Evolutionary conservation across 1,140 invertebrate species (phyloP).

Genomic region (Ostrea denselamellosa): DNA sequence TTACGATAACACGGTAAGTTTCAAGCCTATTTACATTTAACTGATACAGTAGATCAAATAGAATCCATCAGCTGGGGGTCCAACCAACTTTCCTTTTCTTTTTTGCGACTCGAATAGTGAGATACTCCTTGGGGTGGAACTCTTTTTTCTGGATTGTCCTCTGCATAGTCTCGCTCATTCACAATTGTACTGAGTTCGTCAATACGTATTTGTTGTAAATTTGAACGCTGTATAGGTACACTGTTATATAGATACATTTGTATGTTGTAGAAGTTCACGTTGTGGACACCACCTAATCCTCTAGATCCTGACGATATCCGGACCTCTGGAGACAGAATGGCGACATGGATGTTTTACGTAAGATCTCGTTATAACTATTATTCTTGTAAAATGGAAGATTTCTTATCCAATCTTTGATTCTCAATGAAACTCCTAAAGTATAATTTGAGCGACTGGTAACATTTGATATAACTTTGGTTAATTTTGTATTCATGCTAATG

Average conservation of each 20-base stretch:
- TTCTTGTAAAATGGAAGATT: not conserved
- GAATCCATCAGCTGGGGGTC: too few species aligned
- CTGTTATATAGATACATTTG: not conserved
- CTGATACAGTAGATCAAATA: too few species aligned
- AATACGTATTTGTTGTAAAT: too few species aligned
- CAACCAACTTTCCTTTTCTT: too few species aligned
- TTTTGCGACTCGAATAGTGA: too few species aligned
- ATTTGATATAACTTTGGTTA: too few species aligned
- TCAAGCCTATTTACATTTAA: not conserved
- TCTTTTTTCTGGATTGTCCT: too few species aligned
- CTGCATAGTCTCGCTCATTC: not conserved
- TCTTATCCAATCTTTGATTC: not conserved
- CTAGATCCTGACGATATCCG: slow-evolving; percentile 37
- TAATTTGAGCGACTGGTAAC: too few species aligned
- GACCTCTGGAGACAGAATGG: slow-evolving; percentile 69
- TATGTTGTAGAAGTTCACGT: not conserved
- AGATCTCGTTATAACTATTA: not conserved
- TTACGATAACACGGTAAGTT: slow-evolving; percentile 86
- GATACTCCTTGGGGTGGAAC: too few species aligned
- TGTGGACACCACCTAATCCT: not conserved
- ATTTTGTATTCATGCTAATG: slow-evolving; percentile 36
- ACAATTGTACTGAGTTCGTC: too few species aligned
- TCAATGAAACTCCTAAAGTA: too few species aligned
- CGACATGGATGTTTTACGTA: slow-evolving; percentile 73
- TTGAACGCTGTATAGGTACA: too few species aligned